Conservation (phyloP, 1,140 invertebrate species). For the Notospermus geniculatus region DNA sequence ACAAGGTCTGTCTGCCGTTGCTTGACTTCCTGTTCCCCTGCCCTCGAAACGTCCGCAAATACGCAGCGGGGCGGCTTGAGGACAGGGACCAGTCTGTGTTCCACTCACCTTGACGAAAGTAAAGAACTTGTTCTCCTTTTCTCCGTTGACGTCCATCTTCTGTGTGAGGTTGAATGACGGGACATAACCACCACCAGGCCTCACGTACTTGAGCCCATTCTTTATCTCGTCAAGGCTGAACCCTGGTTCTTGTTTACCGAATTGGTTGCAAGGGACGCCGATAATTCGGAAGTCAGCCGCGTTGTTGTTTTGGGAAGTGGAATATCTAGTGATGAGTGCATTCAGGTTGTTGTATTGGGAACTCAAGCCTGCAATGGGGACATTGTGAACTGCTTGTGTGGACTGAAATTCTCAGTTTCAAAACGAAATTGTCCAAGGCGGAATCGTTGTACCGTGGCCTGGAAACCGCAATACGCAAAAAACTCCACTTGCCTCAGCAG, state of each 20-base stretch:
- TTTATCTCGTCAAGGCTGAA: constrained; percentile 58
- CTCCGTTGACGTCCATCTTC: constrained; percentile 64
- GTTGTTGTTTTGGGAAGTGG: too few species aligned
- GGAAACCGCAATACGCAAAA: too few species aligned
- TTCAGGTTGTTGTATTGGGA: constrained; percentile 36
- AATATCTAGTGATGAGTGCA: constrained; percentile 22
- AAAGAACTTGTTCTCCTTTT: constrained; percentile 60
- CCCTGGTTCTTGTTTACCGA: constrained; percentile 60
- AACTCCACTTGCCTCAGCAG: too few species aligned
- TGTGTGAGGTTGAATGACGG: constrained; percentile 59
- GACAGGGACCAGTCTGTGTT: too few species aligned
- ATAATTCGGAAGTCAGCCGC: constrained; percentile 49
- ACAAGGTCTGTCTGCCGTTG: too few species aligned
- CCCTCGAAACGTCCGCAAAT: too few species aligned
- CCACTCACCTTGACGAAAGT: constrained; percentile 60
- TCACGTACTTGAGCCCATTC: constrained; percentile 60
- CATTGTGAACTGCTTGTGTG: too few species aligned
- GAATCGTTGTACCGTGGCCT: too few species aligned
- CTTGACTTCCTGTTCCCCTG: too few species aligned
- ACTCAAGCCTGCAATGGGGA: not conserved
- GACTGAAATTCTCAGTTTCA: too few species aligned
- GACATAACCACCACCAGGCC: constrained; percentile 61
- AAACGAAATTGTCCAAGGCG: too few species aligned
- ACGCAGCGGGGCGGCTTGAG: too few species aligned
- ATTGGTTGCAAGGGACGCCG: constrained; percentile 60